Percentiles rank a stretch among this genome's conserved stretches.
phyloP scores from a whole-genome alignment of 2,888 invertebrate species.

The Dermolepida albohirtum region DNA sequence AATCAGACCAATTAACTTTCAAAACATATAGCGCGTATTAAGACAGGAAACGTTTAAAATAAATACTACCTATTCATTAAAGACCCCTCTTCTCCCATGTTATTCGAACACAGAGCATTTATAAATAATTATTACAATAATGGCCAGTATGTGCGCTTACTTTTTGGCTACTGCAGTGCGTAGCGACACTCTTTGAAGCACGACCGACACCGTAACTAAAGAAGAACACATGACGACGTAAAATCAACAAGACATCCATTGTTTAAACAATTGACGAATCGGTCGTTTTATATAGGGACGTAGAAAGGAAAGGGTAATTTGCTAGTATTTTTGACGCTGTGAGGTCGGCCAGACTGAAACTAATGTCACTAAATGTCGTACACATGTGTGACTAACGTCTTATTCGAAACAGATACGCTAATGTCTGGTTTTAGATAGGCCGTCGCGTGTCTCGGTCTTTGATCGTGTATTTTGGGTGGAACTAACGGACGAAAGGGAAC shows the following conservation, averaged over 20 bases:
- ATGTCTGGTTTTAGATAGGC: conserved; percentile 46
- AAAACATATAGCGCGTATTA: conserved; percentile 52
- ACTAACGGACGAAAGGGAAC: conserved; percentile 12
- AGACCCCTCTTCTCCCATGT: not conserved
- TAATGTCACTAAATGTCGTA: conserved; percentile 55
- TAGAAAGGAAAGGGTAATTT: conserved; percentile 55
- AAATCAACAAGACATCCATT: conserved; percentile 55
- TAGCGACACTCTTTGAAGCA: conserved; percentile 59
- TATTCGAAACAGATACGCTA: conserved; percentile 53
- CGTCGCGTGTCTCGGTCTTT: conserved; percentile 42
- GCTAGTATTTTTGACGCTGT: conserved; percentile 57
- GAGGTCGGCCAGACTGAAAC: conserved; percentile 55
- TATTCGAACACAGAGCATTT: conserved; percentile 18
- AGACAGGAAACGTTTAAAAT: conserved; percentile 63
- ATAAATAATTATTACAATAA: conserved; percentile 27
- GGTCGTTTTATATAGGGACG: not conserved
- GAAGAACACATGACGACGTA: conserved; percentile 60
- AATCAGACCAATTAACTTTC: conserved; percentile 31
- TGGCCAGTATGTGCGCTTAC: conserved; percentile 52
- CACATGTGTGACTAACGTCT: conserved; percentile 52
- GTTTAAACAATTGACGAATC: conserved; percentile 59
- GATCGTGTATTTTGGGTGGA: conserved; percentile 41
- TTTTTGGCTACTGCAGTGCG: conserved; percentile 52
- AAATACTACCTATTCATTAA: conserved; percentile 47
- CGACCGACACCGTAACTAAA: conserved; percentile 61